Evolutionary conservation across 30 jellyfish, hydroid and myxozoan genomes (phyloP).

Genomic region (Mastigias papua): DNA sequence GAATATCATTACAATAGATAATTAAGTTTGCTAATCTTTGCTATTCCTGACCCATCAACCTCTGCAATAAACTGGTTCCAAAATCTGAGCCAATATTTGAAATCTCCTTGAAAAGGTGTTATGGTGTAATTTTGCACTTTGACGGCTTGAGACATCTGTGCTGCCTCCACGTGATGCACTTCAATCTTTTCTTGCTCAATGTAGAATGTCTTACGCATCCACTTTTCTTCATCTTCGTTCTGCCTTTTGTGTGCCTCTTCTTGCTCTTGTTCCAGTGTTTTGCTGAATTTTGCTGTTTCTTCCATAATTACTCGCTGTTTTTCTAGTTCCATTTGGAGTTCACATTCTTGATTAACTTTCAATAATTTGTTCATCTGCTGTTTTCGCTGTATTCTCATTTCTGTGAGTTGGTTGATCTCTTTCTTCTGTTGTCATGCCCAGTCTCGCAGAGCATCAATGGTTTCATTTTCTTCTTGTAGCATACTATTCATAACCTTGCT

Average conservation of each 20-base stretch:
- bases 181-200: conserved; percentile 24
- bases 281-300: not conserved
- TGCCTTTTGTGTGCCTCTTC: not conserved
- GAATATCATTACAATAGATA: conserved; percentile 59
- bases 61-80: conserved; percentile 87
- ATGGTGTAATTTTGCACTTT: conserved; percentile 81
- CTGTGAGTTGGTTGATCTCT: conserved; percentile 32
- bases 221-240: not conserved
- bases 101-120: conserved; percentile 78
- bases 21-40: conserved; percentile 80
- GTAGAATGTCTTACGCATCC: conserved; percentile 18
- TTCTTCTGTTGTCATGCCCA: conserved; percentile 17
- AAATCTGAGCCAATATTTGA: conserved; percentile 82
- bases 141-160: conserved; percentile 42
- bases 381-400: not conserved
- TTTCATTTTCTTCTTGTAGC: conserved; percentile 11
- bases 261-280: not conserved
- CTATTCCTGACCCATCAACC: conserved; percentile 67
- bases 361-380: not conserved
- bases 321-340: conserved; percentile 1
- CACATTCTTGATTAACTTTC: not conserved
- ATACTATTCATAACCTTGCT: not conserved
- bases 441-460: conserved; percentile 30
- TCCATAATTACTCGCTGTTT: not conserved
- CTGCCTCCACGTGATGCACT: conserved; percentile 17